Conservation (phyloP, 2,797 vertebrate genomes). For the Hemitrygon akajei region DNA sequence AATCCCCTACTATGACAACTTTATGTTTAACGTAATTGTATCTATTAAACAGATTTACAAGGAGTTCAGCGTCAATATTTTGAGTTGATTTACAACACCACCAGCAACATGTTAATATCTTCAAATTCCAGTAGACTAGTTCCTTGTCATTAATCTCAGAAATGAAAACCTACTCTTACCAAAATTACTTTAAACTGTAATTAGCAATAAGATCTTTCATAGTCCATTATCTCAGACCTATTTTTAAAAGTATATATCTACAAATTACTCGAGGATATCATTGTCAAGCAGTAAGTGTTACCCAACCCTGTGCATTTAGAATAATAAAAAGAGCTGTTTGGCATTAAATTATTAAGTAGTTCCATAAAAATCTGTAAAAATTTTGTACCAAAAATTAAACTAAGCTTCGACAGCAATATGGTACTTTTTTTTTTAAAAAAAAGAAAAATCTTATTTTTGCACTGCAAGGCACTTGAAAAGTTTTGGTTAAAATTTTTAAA, state of each 20-base stretch:
- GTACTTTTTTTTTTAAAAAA: background rate
- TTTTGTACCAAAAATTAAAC: background rate
- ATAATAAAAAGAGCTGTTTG: background rate
- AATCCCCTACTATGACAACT: too few species aligned
- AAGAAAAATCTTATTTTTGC: background rate
- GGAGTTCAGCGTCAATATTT: background rate
- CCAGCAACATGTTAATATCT: background rate
- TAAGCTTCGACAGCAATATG: background rate
- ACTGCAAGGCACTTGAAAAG: background rate
- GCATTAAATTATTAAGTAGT: conserved; percentile 13
- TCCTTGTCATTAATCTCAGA: background rate
- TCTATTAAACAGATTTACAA: background rate
- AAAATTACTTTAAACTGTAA: background rate
- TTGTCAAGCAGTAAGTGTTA: background rate
- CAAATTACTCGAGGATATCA: background rate
- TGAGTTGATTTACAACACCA: background rate
- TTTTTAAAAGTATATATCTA: background rate
- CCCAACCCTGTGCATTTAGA: background rate
- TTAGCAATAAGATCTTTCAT: background rate
- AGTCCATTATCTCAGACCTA: background rate
- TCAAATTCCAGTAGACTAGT: background rate
- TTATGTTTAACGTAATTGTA: too few species aligned
- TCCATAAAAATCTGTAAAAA: background rate
- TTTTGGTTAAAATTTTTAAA: background rate
- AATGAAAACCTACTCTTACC: background rate